Percentiles rank a stretch among this genome's conserved stretches.
Evolutionary conservation across 2,888 invertebrate genomes (phyloP).

Genomic region (Acronicta leporina): DNA sequence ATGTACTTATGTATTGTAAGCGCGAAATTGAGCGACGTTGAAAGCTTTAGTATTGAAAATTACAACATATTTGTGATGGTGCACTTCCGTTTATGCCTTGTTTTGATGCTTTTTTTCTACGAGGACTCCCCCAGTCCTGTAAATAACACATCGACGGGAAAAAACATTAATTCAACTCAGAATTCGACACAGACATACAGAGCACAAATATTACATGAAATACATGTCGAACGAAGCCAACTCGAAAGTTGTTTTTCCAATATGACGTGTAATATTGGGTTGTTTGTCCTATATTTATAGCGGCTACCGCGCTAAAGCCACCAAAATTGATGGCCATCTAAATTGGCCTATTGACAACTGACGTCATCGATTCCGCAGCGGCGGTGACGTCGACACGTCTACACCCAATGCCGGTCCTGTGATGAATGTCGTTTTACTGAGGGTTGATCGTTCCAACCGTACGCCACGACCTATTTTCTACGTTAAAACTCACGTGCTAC

Average conservation of each 20-base stretch:
- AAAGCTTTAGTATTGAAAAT: slow-evolving; percentile 20
- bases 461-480: slow-evolving; percentile 49
- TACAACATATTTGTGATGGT: slow-evolving; percentile 10
- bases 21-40: slow-evolving; percentile 42
- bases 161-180: slow-evolving; percentile 24
- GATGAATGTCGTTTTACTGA: slow-evolving; percentile 60
- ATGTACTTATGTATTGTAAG: slow-evolving; percentile 40
- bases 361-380: slow-evolving; percentile 64
- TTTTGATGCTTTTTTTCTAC: too few relatives aligned
- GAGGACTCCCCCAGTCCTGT: too few relatives aligned
- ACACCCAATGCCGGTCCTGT: slow-evolving; percentile 48
- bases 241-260: slow-evolving; percentile 42
- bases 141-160: slow-evolving; percentile 27
- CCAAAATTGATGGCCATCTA: slow-evolving; percentile 65
- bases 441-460: slow-evolving; percentile 40
- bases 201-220: slow-evolving; percentile 26
- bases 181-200: slow-evolving; percentile 32
- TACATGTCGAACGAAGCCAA: slow-evolving; percentile 28
- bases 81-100: slow-evolving; percentile 25
- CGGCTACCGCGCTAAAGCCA: slow-evolving; percentile 65
- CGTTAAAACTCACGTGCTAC: slow-evolving; percentile 35
- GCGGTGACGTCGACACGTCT: slow-evolving; percentile 59
- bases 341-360: slow-evolving; percentile 69
- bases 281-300: slow-evolving; percentile 65
- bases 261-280: slow-evolving; percentile 58